These are phyloP conservation scores for Calliphora vicina DNA, from an alignment of 1,140 invertebrate genomes.

Conservation along the genomic window DNA sequence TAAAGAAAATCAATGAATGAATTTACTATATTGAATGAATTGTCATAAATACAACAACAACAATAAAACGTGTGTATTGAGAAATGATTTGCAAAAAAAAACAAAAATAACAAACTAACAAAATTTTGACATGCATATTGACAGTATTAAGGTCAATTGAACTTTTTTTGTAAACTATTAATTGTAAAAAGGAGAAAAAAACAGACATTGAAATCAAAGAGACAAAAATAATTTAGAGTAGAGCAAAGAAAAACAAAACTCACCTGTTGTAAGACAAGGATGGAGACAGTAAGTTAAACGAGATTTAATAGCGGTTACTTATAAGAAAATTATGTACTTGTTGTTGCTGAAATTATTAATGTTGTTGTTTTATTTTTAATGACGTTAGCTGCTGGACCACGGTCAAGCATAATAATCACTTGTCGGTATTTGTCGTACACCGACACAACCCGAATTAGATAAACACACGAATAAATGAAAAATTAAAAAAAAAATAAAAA, in stretches of 20 bases:
- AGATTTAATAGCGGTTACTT: background rate
- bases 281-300: background rate
- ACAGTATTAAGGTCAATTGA: background rate
- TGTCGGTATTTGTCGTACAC: background rate
- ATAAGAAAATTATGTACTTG: background rate
- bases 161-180: background rate
- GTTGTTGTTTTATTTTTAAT: background rate
- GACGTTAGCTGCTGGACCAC: background rate
- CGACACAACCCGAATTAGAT: background rate
- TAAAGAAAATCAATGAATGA: background rate
- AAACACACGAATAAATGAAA: slow-evolving; percentile 1
- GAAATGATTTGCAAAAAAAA: background rate
- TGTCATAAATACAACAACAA: background rate
- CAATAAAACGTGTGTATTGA: background rate
- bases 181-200: background rate
- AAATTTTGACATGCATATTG: background rate
- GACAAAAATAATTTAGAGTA: background rate
- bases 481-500: background rate
- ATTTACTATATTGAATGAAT: background rate
- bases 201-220: background rate
- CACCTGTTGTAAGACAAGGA: background rate
- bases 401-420: background rate
- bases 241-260: background rate
- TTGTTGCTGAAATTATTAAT: background rate
- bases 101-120: background rate